Evolutionary conservation across 1,140 invertebrate genomes (phyloP).

Genomic region (Carposina sasakii): DNA sequence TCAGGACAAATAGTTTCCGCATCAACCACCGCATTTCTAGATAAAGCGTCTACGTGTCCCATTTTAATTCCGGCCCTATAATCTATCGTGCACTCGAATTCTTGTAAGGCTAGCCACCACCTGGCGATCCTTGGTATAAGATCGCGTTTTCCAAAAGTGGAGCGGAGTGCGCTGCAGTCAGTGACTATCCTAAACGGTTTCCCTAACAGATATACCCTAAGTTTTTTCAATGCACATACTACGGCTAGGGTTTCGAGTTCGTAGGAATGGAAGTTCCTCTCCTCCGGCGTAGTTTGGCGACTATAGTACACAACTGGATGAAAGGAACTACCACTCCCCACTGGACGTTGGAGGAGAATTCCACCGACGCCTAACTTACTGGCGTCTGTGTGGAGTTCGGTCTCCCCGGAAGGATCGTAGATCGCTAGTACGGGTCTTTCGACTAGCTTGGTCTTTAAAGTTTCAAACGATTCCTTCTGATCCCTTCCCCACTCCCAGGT

Average conservation of each 20-base stretch:
- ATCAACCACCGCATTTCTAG: slow-evolving; percentile 20
- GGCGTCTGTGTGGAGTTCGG: slow-evolving; percentile 10
- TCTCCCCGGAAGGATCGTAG: slow-evolving; percentile 34
- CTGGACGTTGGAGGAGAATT: slow-evolving; percentile 14
- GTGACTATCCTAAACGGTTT: background rate
- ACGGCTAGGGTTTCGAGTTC: slow-evolving; percentile 4
- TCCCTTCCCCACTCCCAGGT: slow-evolving; percentile 29
- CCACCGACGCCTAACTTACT: background rate
- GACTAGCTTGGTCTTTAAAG: slow-evolving; percentile 21
- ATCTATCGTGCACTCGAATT: slow-evolving; percentile 30
- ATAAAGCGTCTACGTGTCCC: slow-evolving; percentile 33
- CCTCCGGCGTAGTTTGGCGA: background rate
- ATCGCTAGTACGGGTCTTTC: slow-evolving; percentile 31
- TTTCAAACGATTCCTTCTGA: slow-evolving; percentile 20
- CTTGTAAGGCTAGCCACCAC: slow-evolving; percentile 31
- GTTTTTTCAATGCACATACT: background rate
- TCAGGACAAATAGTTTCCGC: too few species aligned
- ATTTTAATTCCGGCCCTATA: slow-evolving; percentile 25
- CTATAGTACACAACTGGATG: slow-evolving; percentile 15
- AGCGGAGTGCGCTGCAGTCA: slow-evolving; percentile 6
- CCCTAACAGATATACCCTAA: background rate
- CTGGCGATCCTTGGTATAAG: slow-evolving; percentile 20
- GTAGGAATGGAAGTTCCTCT: slow-evolving; percentile 1
- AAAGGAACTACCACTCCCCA: slow-evolving; percentile 20
- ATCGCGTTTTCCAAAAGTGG: slow-evolving; percentile 16